Evolutionary conservation across 1,140 invertebrate species (phyloP).

Genomic region (Adelges cooleyi): DNA sequence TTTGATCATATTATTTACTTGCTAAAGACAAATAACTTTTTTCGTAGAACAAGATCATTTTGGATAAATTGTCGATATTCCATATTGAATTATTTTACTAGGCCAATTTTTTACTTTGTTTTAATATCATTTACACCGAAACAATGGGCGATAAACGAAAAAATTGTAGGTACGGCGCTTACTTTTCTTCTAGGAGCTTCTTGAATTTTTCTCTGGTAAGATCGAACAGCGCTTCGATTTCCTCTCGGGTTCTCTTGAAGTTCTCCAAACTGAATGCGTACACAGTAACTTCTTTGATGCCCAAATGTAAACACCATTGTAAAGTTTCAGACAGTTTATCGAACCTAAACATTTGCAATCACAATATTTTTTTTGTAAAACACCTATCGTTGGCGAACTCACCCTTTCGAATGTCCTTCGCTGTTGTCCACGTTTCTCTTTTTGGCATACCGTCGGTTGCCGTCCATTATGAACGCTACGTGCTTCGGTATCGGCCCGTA

Average conservation of each 20-base stretch:
- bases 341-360: constrained; percentile 57
- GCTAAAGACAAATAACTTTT: too few relatives aligned
- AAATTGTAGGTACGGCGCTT: too few relatives aligned
- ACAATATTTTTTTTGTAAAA: too few relatives aligned
- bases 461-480: constrained; percentile 97
- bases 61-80: too few relatives aligned
- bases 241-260: constrained; percentile 85
- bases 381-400: too few relatives aligned
- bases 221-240: constrained; percentile 82
- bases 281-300: constrained; percentile 80
- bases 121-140: too few relatives aligned
- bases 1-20: too few relatives aligned
- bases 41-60: too few relatives aligned
- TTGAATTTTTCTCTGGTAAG: constrained; percentile 81
- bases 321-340: constrained; percentile 90
- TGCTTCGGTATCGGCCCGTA: constrained; percentile 77
- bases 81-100: too few relatives aligned
- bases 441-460: constrained; percentile 87
- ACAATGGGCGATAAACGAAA: too few relatives aligned
- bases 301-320: constrained; percentile 65
- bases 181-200: constrained; percentile 75
- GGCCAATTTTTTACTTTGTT: too few relatives aligned
- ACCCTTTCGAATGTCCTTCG: constrained; percentile 80
- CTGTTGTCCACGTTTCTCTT: constrained; percentile 63
- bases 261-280: constrained; percentile 99